phyloP scores from a whole-genome alignment of 2,797 vertebrate species.

The Pseudomugil tenellus region DNA sequence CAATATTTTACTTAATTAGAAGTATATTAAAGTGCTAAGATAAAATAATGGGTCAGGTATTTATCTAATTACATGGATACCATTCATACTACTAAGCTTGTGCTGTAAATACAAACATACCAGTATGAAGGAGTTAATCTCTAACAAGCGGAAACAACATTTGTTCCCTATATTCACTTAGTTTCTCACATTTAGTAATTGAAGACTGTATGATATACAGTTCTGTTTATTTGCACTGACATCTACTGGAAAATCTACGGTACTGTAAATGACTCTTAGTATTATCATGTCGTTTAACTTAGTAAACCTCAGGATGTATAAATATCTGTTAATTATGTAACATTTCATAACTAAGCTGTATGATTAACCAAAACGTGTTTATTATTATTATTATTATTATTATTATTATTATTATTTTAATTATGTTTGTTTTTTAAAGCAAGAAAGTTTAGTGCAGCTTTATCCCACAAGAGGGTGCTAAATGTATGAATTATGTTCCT shows the following conservation, averaged over 20 bases:
- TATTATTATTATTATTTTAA: no score
- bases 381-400: no score
- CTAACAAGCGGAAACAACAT: background rate
- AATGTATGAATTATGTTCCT: conserved; percentile 12
- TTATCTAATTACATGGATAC: background rate
- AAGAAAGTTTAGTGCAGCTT: background rate
- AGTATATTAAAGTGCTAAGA: background rate
- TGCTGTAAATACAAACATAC: background rate
- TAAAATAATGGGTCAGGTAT: background rate
- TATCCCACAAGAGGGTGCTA: conserved; percentile 58
- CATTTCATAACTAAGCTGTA: background rate
- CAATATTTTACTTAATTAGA: background rate
- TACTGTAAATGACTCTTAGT: conserved; percentile 18
- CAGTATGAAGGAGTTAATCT: background rate
- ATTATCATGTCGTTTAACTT: background rate
- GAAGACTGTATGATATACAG: background rate
- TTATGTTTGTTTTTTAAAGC: no score
- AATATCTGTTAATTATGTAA: background rate
- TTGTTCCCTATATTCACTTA: background rate
- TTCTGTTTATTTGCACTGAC: conserved; percentile 56
- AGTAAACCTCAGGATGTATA: background rate
- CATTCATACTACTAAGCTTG: background rate
- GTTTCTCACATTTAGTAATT: background rate
- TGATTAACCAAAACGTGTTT: no score
- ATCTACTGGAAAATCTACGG: conserved; percentile 57